These are phyloP conservation scores for Python bivittatus DNA, from an alignment of 2,113 vertebrate genomes.

Conservation along the genomic window DNA sequence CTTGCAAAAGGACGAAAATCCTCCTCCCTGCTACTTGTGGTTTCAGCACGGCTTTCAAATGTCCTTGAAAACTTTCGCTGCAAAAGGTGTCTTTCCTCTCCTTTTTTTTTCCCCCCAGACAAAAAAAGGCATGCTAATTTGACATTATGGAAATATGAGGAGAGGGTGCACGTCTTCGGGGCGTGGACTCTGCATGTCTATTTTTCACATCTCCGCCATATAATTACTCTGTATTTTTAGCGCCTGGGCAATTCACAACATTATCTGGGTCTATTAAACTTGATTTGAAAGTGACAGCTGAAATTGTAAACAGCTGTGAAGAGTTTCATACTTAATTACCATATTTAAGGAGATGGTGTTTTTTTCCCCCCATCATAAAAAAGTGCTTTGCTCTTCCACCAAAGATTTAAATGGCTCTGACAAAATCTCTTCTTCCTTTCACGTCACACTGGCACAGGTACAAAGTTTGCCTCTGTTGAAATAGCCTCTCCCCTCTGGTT, in stretches of 20 bases:
- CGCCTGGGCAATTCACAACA: slow-evolving; percentile 70
- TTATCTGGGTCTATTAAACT: slow-evolving; percentile 73
- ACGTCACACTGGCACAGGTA: slow-evolving; percentile 46
- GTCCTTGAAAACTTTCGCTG: slow-evolving; percentile 41
- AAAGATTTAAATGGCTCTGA: slow-evolving; percentile 69
- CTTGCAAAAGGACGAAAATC: background rate
- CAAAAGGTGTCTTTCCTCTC: background rate
- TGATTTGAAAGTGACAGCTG: slow-evolving; percentile 77
- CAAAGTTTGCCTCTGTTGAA: background rate
- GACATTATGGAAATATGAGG: background rate
- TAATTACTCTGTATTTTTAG: slow-evolving; percentile 73
- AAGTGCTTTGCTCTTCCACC: slow-evolving; percentile 60
- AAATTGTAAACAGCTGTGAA: slow-evolving; percentile 81
- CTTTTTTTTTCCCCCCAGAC: accelerated
- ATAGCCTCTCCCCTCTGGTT: no score
- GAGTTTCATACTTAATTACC: slow-evolving; percentile 78
- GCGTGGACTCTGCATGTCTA: slow-evolving; percentile 39
- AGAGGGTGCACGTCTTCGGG: background rate
- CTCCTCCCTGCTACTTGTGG: slow-evolving; percentile 13
- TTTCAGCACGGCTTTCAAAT: background rate
- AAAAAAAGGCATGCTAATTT: accelerated
- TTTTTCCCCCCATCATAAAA: background rate
- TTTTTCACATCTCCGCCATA: slow-evolving; percentile 32
- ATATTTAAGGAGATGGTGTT: slow-evolving; percentile 65
- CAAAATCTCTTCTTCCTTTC: slow-evolving; percentile 61